Evolutionary conservation across 23 tunicate genomes (phyloP).

Genomic region (Styela plicata): DNA sequence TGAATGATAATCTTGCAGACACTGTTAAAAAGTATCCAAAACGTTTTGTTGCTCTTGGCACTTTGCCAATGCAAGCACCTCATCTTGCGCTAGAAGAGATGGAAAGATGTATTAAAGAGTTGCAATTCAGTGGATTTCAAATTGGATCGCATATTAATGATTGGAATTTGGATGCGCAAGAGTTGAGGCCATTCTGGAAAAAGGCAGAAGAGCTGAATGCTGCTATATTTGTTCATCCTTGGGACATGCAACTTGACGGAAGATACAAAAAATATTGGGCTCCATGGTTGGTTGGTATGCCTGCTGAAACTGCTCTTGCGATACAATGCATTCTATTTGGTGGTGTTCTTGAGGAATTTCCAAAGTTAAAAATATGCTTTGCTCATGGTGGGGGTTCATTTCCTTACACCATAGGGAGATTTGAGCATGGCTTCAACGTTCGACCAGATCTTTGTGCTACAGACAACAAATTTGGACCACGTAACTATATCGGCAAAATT

Average conservation of each 20-base stretch:
- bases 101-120: constrained; percentile 69
- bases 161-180: constrained; percentile 75
- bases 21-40: constrained; percentile 60
- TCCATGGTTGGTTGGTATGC: constrained; percentile 96
- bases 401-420: constrained; percentile 75
- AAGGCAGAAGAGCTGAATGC: constrained; percentile 61
- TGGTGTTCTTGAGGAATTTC: constrained; percentile 73
- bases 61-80: constrained; percentile 92
- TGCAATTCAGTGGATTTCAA: constrained; percentile 74
- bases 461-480: constrained; percentile 52
- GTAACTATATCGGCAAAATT: constrained; percentile 57
- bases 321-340: constrained; percentile 81
- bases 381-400: constrained; percentile 97
- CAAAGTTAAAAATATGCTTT: constrained; percentile 80
- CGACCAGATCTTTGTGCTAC: constrained; percentile 95
- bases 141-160: constrained; percentile 93
- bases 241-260: constrained; percentile 94
- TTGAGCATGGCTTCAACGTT: constrained; percentile 70
- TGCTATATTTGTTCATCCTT: constrained; percentile 92
- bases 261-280: constrained; percentile 78
- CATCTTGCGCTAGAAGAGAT: constrained; percentile 65
- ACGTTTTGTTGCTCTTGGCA: constrained; percentile 86
- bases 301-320: constrained; percentile 82
- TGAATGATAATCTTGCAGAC: constrained; percentile 62
- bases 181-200: constrained; percentile 71